Percentiles rank a stretch among this genome's conserved stretches.
phyloP scores from a whole-genome alignment of 2,113 vertebrate species.

The Ondatra zibethicus region DNA sequence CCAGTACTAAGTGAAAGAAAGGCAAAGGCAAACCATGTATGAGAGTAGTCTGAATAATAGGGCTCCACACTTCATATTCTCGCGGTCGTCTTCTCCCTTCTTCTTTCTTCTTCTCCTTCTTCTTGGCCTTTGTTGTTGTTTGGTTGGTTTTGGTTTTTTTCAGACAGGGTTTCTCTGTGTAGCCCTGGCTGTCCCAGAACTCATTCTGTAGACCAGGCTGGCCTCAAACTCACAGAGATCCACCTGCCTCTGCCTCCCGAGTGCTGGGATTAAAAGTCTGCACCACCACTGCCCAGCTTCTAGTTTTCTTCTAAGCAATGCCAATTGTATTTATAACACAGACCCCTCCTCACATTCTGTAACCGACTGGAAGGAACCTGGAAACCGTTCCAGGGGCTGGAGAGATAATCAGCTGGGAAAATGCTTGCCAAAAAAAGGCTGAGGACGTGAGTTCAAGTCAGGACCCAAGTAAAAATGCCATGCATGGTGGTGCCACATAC shows the following conservation, averaged over 20 bases:
- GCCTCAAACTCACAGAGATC: background rate
- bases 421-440: background rate
- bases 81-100: background rate
- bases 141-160: background rate
- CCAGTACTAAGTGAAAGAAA: background rate
- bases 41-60: background rate
- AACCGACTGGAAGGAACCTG: background rate
- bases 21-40: background rate
- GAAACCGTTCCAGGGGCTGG: background rate
- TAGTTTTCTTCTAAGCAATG: background rate
- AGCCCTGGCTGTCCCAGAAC: background rate
- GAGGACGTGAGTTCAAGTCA: background rate
- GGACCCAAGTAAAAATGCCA: background rate
- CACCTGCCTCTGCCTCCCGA: background rate
- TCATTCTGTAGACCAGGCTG: background rate
- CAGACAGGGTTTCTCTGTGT: background rate
- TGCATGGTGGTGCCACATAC: background rate
- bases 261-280: background rate
- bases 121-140: background rate
- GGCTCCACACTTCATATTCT: fast-evolving
- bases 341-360: background rate
- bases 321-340: fast-evolving
- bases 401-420: background rate
- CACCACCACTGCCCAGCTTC: background rate
- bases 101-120: no score